phyloP scores from a whole-genome alignment of 1,140 invertebrate genomes.

The Galleria mellonella region DNA sequence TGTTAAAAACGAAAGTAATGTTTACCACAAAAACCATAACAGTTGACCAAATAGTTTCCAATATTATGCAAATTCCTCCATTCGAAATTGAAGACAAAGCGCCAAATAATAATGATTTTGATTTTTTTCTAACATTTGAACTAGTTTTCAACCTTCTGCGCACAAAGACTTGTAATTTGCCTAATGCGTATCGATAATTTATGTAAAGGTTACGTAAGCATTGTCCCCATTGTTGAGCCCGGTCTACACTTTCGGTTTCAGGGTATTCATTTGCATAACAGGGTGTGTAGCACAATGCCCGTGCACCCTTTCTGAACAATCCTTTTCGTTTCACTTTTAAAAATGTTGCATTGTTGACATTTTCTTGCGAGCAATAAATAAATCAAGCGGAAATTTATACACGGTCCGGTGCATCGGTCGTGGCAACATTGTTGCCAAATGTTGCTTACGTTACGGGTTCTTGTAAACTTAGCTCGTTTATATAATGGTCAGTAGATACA shows the following conservation, averaged over 20 bases:
- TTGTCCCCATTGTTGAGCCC: conserved; percentile 31
- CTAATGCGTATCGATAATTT: conserved; percentile 67
- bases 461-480: conserved; percentile 9
- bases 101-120: conserved; percentile 38
- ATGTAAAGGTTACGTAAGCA: conserved; percentile 58
- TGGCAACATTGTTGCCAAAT: conserved; percentile 39
- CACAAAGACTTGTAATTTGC: conserved; percentile 53
- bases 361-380: conserved; percentile 66
- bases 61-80: conserved; percentile 56
- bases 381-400: conserved; percentile 58
- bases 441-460: conserved; percentile 16
- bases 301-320: conserved; percentile 55
- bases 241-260: conserved; percentile 65
- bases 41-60: conserved; percentile 43
- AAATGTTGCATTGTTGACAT: conserved; percentile 64
- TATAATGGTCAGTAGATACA: conserved; percentile 8
- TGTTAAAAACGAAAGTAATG: conserved; percentile 42
- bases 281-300: conserved; percentile 47
- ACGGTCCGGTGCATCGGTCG: conserved; percentile 38
- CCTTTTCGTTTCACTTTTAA: conserved; percentile 70
- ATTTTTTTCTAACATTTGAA: conserved; percentile 29
- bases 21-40: conserved; percentile 63
- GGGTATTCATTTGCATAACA: conserved; percentile 69
- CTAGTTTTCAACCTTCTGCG: conserved; percentile 29
- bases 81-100: conserved; percentile 20